Evolutionary conservation across 2,113 vertebrate species (phyloP).

Genomic region (Tupaia tana): DNA sequence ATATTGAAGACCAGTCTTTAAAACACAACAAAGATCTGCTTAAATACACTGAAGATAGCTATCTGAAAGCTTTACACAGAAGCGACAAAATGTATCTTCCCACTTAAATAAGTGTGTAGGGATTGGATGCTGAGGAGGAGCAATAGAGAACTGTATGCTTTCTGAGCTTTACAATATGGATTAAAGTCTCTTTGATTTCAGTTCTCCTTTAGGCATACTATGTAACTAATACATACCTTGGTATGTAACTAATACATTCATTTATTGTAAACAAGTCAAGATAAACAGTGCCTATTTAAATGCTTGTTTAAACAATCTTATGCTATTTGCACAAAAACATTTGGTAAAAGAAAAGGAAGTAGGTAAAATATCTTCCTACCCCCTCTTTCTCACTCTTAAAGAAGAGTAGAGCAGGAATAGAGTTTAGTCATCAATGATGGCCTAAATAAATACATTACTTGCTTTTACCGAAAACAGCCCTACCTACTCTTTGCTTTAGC

Average conservation of each 20-base stretch:
- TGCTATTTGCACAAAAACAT: background rate
- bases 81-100: background rate
- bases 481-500: background rate
- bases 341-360: background rate
- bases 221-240: background rate
- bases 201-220: background rate
- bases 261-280: slow-evolving; percentile 3
- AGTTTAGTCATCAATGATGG: background rate
- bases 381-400: background rate
- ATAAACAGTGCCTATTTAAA: background rate
- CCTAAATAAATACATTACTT: background rate
- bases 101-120: background rate
- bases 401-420: background rate
- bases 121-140: background rate
- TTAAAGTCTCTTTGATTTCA: background rate
- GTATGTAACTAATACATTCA: background rate
- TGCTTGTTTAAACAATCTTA: slow-evolving; percentile 4
- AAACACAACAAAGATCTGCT: slow-evolving; percentile 47
- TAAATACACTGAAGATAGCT: slow-evolving; percentile 39
- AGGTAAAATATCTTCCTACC: background rate
- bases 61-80: slow-evolving; percentile 9
- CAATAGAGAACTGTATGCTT: background rate
- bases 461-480: background rate
- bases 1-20: slow-evolving; percentile 38
- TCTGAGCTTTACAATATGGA: background rate